A percentile compares a stretch with the other conserved stretches of the same genome.
Evolutionary conservation across 2,113 vertebrate species (phyloP).

Genomic region (Hiodon alosoides): DNA sequence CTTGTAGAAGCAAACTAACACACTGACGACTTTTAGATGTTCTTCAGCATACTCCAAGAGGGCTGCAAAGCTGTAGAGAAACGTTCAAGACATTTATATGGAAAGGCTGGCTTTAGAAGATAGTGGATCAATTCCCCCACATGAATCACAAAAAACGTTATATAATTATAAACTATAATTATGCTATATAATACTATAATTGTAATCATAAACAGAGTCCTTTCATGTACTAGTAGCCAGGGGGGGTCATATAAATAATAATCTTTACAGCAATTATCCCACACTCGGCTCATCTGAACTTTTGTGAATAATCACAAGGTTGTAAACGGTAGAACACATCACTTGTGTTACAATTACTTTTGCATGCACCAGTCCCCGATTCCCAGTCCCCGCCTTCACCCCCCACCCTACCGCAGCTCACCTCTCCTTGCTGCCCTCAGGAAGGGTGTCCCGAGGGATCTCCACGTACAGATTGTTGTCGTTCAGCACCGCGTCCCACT

Average conservation of each 20-base stretch:
- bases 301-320: no score
- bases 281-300: no score
- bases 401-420: slow-evolving; percentile 32
- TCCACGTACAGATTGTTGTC: slow-evolving; percentile 64
- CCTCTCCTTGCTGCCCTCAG: slow-evolving; percentile 75
- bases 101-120: no score
- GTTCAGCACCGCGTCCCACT: slow-evolving; percentile 66
- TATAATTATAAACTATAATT: no score
- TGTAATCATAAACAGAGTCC: no score
- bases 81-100: neutral
- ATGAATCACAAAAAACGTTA: no score
- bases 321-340: neutral
- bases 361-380: neutral
- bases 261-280: no score
- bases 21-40: slow-evolving; percentile 69
- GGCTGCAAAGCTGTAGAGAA: slow-evolving; percentile 55
- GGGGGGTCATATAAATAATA: no score
- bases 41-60: slow-evolving; percentile 72
- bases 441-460: slow-evolving; percentile 61
- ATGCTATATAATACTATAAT: no score
- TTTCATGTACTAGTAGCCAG: no score
- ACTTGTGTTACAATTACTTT: neutral
- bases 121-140: no score
- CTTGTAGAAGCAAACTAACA: slow-evolving; percentile 75
- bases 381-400: neutral